phyloP scores from a whole-genome alignment of 2,888 invertebrate genomes.

The Sclerodermus sp. region DNA sequence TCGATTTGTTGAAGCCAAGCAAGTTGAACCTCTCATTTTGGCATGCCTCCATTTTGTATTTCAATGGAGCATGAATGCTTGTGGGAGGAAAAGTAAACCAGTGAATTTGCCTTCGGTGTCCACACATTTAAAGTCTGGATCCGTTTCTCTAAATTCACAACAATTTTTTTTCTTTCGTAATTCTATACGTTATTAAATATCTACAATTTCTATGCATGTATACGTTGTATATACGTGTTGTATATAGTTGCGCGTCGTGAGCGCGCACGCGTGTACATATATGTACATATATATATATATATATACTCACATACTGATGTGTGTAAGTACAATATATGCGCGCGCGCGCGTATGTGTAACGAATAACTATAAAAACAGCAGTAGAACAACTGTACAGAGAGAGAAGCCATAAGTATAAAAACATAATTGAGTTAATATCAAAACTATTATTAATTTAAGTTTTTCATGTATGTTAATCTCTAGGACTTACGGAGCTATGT shows the following conservation, averaged over 20 bases:
- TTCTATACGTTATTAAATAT: neutral
- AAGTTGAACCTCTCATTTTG: slow-evolving; percentile 70
- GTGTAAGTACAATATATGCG: too few relatives aligned
- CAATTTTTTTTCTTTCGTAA: slow-evolving; percentile 42
- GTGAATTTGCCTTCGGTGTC: slow-evolving; percentile 80
- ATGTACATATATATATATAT: too few relatives aligned
- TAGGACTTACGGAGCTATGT: slow-evolving; percentile 49
- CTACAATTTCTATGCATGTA: too few relatives aligned
- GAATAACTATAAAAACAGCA: too few relatives aligned
- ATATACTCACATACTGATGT: too few relatives aligned
- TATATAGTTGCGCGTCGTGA: too few relatives aligned
- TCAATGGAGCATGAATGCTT: slow-evolving; percentile 75
- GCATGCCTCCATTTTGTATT: slow-evolving; percentile 69
- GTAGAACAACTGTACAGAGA: too few relatives aligned
- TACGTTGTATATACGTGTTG: too few relatives aligned
- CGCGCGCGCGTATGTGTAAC: too few relatives aligned
- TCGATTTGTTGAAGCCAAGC: neutral
- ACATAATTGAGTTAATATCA: neutral
- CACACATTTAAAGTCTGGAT: slow-evolving; percentile 71
- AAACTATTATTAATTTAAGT: slow-evolving; percentile 3
- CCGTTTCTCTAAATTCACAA: slow-evolving; percentile 74
- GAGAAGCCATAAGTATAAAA: too few relatives aligned
- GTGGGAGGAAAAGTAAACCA: slow-evolving; percentile 68
- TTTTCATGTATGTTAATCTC: slow-evolving; percentile 2
- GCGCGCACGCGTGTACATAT: too few relatives aligned